A percentile compares a stretch with the other conserved stretches of the same genome.
Conservation (phyloP, 2,888 invertebrate species). For the Phaonia tiefii region DNA sequence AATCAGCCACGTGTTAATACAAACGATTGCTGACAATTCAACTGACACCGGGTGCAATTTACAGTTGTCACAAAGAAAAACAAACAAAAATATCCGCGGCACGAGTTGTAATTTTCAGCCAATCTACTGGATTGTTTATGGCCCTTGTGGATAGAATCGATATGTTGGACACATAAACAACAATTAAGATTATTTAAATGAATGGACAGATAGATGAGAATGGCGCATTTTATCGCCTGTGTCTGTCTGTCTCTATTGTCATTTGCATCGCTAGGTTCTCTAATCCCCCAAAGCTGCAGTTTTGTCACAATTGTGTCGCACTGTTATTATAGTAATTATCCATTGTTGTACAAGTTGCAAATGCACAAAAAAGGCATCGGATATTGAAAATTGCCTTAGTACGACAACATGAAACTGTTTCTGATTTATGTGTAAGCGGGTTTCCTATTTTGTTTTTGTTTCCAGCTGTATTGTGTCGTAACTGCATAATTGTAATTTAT, state of each 20-base stretch:
- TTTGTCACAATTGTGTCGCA: conserved; percentile 21
- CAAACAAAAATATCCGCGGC: too few species aligned
- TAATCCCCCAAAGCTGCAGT: background rate
- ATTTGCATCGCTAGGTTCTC: too few species aligned
- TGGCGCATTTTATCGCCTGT: background rate
- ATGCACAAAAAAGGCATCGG: too few species aligned
- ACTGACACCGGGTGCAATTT: too few species aligned
- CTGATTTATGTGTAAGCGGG: background rate
- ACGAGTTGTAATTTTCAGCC: too few species aligned
- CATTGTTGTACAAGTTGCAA: conserved; percentile 6
- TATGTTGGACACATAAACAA: conserved; percentile 41
- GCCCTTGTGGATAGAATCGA: conserved; percentile 21
- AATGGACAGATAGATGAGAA: background rate
- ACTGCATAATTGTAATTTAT: too few species aligned
- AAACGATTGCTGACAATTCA: background rate
- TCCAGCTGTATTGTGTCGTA: too few species aligned
- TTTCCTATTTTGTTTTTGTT: background rate
- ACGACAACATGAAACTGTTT: conserved; percentile 11
- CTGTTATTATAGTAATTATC: conserved; percentile 25
- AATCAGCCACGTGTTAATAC: background rate
- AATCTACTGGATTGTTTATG: too few species aligned
- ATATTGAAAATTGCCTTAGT: background rate
- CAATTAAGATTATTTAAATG: conserved; percentile 28
- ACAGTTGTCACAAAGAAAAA: too few species aligned
- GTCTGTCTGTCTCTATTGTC: too few species aligned